Base-by-base conservation (phyloP, 2,113 vertebrate species). In the Plestiodon gilberti region DNA sequence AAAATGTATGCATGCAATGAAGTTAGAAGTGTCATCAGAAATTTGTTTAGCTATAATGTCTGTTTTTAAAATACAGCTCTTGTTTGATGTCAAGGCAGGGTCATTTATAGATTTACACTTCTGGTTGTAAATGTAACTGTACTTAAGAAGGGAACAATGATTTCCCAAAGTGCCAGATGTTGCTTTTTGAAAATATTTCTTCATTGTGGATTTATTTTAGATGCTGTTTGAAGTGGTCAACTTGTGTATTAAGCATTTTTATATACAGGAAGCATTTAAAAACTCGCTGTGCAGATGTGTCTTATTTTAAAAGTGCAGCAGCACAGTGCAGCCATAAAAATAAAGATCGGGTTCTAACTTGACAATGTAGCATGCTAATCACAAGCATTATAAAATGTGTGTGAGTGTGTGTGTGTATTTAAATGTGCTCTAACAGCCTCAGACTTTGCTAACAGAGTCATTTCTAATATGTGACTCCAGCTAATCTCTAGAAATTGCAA, bases 181-280 rank as follows among this genome's bases (percentile, higher is more conserved):
- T 93, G 33, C 85, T 71, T 87, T 94, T 81, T 75, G 33, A 90
- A 92, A 62, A 57, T 65, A 88, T 81, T 92, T 87, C 76, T 91
- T 93, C 94, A 88, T 91, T 88, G 91, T 38, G 89, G 69, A 82
- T 90, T 86, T 91, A 87, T 91, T 95, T 95, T 89, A 81, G 82
- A 90, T 90, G 80, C 22, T 52, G 85, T 82, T 94, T 94, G 90
- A 94, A 92, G 67, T 86, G 64, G 43, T 86, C 89, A 91, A n/a
- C 92, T 94, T 93, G 86, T 89, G 88, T 92, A 93, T 92, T 82
- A 94, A 90, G 88, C 89, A 90, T 83, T 59, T 87, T 88, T 93
- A 92, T 89, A 86, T 59, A 80, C 14, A 86, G 85, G 61, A 91
- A 43, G 83, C 55, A 82, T 79, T 94, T 93, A 80, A 91, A 94